These are phyloP conservation scores for Agrochola litura DNA, from an alignment of 2,888 invertebrate genomes.

Conservation along the genomic window DNA sequence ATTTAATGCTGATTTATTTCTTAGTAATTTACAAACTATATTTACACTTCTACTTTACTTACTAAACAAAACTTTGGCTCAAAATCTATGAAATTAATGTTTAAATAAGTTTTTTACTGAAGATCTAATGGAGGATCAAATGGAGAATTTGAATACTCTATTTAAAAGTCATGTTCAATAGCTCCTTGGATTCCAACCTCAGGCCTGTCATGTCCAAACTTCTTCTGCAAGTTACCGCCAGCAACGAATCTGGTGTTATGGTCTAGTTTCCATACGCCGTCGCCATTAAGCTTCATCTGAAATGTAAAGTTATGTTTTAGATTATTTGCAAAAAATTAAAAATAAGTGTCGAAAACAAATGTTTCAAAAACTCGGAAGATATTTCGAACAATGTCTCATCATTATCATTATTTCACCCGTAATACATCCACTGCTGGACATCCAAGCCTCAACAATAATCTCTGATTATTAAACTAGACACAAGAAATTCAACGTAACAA, in stretches of 20 bases:
- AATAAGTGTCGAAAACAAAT: not conserved
- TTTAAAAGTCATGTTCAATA: slow-evolving; percentile 67
- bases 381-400: not conserved
- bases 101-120: not conserved
- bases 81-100: not conserved
- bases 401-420: not conserved
- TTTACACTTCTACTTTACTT: slow-evolving; percentile 3
- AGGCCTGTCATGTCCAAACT: slow-evolving; percentile 70
- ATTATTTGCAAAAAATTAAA: not conserved
- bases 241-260: slow-evolving; percentile 73
- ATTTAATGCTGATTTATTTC: not conserved
- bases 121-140: no score
- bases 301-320: slow-evolving; percentile 6
- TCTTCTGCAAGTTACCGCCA: slow-evolving; percentile 71
- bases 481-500: not conserved
- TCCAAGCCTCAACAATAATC: not conserved
- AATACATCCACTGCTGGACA: not conserved
- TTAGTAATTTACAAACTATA: slow-evolving; percentile 1
- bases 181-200: slow-evolving; percentile 71
- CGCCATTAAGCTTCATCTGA: slow-evolving; percentile 71
- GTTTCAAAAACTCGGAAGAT: not conserved
- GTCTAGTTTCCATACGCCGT: slow-evolving; percentile 75
- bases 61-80: not conserved
- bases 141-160: not conserved
- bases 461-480: not conserved